Evolutionary conservation across 2,888 invertebrate genomes (phyloP).

Genomic region (Allolobophora icterica): DNA sequence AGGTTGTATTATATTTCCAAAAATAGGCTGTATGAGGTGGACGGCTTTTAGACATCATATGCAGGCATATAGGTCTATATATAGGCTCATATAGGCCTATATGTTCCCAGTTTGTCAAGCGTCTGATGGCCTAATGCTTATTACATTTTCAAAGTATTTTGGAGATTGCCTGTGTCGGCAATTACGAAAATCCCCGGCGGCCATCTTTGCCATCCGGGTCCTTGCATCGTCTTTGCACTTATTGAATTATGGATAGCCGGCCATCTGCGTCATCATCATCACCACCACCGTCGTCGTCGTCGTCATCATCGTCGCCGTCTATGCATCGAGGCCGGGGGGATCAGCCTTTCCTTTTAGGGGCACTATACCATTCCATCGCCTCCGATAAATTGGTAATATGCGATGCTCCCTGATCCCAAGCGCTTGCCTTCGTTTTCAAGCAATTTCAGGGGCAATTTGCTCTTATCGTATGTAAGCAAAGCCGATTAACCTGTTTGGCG

Average conservation of each 20-base stretch:
- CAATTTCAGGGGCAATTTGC: background rate
- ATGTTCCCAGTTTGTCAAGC: background rate
- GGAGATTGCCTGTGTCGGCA: background rate
- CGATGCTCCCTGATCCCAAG: background rate
- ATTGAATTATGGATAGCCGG: slow-evolving; percentile 17
- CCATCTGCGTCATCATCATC: slow-evolving; percentile 6
- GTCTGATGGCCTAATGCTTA: slow-evolving; percentile 9
- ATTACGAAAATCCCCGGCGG: background rate
- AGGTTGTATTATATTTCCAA: too few relatives aligned
- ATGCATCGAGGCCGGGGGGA: background rate
- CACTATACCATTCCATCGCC: background rate
- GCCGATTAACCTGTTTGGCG: background rate
- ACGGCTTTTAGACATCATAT: background rate
- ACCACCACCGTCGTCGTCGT: background rate
- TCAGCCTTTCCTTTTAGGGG: background rate
- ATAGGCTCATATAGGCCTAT: background rate
- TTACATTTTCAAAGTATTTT: background rate
- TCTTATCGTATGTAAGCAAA: background rate
- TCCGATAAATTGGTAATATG: slow-evolving; percentile 11
- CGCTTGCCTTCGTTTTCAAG: background rate
- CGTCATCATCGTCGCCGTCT: background rate
- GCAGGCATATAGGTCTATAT: background rate
- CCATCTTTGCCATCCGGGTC: slow-evolving; percentile 8
- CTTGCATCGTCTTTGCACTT: slow-evolving; percentile 17
- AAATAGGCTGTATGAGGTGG: too few relatives aligned